phyloP scores from a whole-genome alignment of 2,113 vertebrate species.

The Equus quagga region DNA sequence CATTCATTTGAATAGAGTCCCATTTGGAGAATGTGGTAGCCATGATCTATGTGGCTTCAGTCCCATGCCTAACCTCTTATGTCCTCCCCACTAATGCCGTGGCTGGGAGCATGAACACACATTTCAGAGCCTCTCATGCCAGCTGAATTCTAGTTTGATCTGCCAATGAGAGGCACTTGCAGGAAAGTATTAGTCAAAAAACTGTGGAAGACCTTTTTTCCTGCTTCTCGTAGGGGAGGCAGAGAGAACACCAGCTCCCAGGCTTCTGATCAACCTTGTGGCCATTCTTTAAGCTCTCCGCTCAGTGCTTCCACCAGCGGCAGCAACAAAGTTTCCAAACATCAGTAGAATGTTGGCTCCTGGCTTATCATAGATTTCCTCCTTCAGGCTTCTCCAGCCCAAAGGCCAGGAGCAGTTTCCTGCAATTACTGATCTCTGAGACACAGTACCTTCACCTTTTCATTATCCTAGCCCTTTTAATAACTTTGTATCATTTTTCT shows the following conservation, averaged over 20 bases:
- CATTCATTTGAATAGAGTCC: neutral
- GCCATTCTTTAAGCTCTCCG: neutral
- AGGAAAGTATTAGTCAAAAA: neutral
- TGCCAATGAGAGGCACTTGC: neutral
- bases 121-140: neutral
- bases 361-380: neutral
- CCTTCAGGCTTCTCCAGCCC: fast-evolving
- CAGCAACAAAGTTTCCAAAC: neutral
- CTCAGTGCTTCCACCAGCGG: neutral
- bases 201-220: neutral
- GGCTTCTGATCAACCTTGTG: no score
- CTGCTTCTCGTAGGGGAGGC: neutral
- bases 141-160: neutral
- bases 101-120: neutral
- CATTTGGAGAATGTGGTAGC: neutral
- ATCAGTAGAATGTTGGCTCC: neutral
- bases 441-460: neutral
- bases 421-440: neutral
- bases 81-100: neutral
- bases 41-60: neutral
- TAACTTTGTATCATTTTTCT: neutral
- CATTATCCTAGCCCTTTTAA: neutral
- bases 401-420: neutral
- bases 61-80: neutral
- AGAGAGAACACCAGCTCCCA: neutral